phyloP scores from a whole-genome alignment of 2,113 vertebrate genomes.

The Megaceryle torquata region DNA sequence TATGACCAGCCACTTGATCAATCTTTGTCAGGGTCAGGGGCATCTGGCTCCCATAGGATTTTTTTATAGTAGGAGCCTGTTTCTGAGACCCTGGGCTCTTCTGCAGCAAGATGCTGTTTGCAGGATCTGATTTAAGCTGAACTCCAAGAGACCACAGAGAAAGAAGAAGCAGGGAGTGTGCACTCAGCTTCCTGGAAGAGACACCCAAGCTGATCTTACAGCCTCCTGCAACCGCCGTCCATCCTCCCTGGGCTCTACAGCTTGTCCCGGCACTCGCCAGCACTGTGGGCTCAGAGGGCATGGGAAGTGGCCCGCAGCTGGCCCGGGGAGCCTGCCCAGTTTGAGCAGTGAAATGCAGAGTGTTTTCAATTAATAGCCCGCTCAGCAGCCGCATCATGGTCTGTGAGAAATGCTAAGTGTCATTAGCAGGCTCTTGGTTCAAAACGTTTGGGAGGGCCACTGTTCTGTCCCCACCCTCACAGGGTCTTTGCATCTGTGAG shows the following conservation, averaged over 20 bases:
- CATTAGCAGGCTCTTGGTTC: neutral
- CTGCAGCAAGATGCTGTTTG: slow-evolving; percentile 12
- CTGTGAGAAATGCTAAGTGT: neutral
- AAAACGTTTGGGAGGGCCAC: neutral
- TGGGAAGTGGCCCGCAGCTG: neutral
- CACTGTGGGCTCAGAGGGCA: neutral
- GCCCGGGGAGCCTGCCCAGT: neutral
- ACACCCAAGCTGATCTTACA: neutral
- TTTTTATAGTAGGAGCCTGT: neutral
- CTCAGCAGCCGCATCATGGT: neutral
- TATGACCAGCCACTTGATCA: neutral
- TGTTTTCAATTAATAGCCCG: slow-evolving; percentile 47
- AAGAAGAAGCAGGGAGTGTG: neutral
- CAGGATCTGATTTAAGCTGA: neutral
- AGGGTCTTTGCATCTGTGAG: neutral
- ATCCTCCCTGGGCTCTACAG: neutral
- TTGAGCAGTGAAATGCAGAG: neutral
- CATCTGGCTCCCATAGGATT: neutral
- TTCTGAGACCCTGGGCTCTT: neutral
- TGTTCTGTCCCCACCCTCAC: neutral
- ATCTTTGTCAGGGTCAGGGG: neutral
- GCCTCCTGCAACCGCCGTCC: neutral
- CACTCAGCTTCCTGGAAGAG: slow-evolving; percentile 20
- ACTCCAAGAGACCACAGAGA: neutral
- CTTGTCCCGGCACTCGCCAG: neutral